Conservation (phyloP, 2,113 vertebrate genomes). For the Callipepla californica region DNA sequence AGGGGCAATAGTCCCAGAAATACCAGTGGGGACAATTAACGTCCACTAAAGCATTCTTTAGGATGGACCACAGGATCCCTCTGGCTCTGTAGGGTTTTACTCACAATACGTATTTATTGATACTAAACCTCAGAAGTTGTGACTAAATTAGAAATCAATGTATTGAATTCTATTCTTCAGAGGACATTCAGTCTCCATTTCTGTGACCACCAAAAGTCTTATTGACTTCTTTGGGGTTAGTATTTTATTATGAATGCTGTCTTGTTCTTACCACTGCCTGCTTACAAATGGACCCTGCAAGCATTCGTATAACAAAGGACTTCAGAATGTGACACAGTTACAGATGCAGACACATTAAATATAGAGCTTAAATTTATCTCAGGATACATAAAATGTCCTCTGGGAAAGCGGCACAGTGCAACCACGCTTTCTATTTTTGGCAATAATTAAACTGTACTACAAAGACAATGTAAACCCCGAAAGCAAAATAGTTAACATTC, state of each 20-base stretch:
- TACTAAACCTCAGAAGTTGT: neutral
- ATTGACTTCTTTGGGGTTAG: neutral
- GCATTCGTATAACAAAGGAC: slow-evolving; percentile 29
- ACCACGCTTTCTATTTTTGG: slow-evolving; percentile 57
- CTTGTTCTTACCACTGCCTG: neutral
- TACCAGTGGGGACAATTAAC: accelerated
- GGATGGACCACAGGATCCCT: neutral
- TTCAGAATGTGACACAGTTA: slow-evolving; percentile 15
- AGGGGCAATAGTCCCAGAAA: neutral
- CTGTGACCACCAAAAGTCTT: neutral
- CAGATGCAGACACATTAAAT: slow-evolving; percentile 46
- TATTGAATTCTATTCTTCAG: neutral
- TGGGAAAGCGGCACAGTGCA: slow-evolving; percentile 38
- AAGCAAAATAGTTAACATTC: slow-evolving; percentile 55
- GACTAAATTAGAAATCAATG: neutral
- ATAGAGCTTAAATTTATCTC: slow-evolving; percentile 54
- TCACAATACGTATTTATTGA: neutral
- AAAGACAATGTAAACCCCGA: slow-evolving; percentile 26
- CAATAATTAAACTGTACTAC: slow-evolving; percentile 54
- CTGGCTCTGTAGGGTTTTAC: neutral
- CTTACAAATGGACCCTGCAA: slow-evolving; percentile 11
- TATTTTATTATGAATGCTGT: neutral
- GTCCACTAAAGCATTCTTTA: neutral
- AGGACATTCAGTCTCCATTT: neutral
- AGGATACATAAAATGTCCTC: slow-evolving; percentile 28